These are phyloP conservation scores for Arctia plantaginis DNA, from an alignment of 2,888 invertebrate species.

Conservation along the genomic window DNA sequence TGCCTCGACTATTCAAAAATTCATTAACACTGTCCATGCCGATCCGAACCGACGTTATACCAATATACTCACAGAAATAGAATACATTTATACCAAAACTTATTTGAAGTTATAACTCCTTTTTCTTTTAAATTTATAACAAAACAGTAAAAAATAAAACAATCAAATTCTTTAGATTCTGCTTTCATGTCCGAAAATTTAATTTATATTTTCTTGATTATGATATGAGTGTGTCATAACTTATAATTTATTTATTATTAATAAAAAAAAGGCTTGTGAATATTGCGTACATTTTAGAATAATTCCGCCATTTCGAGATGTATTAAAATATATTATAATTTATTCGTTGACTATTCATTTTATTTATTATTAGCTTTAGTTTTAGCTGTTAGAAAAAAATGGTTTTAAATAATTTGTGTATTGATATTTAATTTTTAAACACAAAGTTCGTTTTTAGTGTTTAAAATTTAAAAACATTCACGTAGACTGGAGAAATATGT, in stretches of 20 bases:
- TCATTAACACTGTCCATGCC: conserved; percentile 77
- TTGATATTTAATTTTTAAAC: background rate
- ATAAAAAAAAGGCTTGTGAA: conserved; percentile 76
- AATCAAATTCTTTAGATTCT: background rate
- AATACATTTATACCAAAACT: conserved; percentile 44
- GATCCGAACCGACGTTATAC: conserved; percentile 68
- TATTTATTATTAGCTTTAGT: background rate
- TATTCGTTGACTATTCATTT: background rate
- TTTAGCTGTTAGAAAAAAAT: background rate
- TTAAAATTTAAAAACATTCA: conserved; percentile 44
- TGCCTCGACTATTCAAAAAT: conserved; percentile 81
- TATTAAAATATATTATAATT: background rate
- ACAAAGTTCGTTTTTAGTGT: conserved; percentile 16
- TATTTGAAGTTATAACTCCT: conserved; percentile 19
- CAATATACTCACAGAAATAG: conserved; percentile 59
- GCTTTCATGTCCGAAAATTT: conserved; percentile 5
- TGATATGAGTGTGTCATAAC: background rate
- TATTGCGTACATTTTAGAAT: conserved; percentile 66
- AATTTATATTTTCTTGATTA: conserved; percentile 17
- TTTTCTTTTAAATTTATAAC: conserved; percentile 10
- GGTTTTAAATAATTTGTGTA: background rate
- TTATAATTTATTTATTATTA: conserved; percentile 17
- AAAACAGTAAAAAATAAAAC: background rate
- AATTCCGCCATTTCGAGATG: conserved; percentile 32
- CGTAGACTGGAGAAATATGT: conserved; percentile 68